These are phyloP conservation scores for Sisyra terminalis DNA, from an alignment of 2,888 invertebrate genomes.

Conservation along the genomic window DNA sequence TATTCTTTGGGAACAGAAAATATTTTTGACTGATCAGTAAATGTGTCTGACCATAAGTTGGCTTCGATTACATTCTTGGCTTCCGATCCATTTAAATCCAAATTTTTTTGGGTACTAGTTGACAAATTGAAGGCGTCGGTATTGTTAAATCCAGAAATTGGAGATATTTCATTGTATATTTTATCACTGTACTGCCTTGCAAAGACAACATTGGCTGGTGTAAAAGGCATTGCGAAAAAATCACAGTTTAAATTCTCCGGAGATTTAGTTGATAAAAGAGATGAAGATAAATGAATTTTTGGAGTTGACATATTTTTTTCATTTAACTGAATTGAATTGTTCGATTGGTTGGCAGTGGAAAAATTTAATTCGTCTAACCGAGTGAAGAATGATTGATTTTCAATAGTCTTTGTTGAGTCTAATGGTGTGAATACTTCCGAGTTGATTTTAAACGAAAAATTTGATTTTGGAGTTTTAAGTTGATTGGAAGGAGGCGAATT, in stretches of 20 bases:
- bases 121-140: constrained; percentile 9
- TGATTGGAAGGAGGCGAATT: no score
- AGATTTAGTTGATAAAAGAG: constrained; percentile 23
- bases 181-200: not conserved
- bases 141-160: constrained; percentile 7
- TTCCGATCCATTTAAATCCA: constrained; percentile 19
- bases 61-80: constrained; percentile 20
- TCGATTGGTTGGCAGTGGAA: no score
- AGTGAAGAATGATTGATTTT: no score
- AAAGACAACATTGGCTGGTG: not conserved
- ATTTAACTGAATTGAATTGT: no score
- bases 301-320: no score
- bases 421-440: no score
- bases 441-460: no score
- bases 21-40: constrained; percentile 22
- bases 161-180: not conserved
- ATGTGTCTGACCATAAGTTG: constrained; percentile 24
- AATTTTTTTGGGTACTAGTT: constrained; percentile 13
- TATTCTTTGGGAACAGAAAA: constrained; percentile 35
- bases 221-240: not conserved
- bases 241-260: constrained; percentile 12
- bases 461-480: no score
- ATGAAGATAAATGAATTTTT: no score
- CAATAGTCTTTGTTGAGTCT: no score
- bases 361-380: no score